Evolutionary conservation across 2,113 vertebrate species (phyloP), one percentile per base, ranked within the genome.

Genomic region (Callionymus lyra): DNA sequence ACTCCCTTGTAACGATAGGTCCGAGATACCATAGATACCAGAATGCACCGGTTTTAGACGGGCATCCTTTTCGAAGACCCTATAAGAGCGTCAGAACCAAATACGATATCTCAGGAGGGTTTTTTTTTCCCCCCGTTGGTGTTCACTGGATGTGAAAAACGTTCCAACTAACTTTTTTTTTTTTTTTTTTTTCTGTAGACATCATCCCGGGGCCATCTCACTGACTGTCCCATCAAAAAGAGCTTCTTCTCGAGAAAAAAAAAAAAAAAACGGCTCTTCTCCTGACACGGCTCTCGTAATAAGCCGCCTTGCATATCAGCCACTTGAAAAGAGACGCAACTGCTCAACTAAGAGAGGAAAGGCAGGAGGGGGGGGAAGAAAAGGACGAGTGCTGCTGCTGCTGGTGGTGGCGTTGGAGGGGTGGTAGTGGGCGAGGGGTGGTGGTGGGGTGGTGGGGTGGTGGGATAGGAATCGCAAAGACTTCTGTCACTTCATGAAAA

Each of bases 401-500:
- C 16, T n/a, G 16, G 18, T 39, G 27, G 15, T 11, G 40, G 14
- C 12, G 21, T 6, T 1, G 31, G 13, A 8, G 47, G 31, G 32
- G 10, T 33, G 12, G 19, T 14, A 12, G 48, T 31, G 11, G 12
- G 17, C 31, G n/a, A 27, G 12, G 27, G 12, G 10, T 6, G 18
- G 38, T 1, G 41, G 13, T 2, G 12, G 41, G 32, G 6, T 8
- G 12, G 6, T 2, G 16, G n/a, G 40, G 21, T 35, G 53, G 27
- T 44, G 44, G 53, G 43, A 15, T 57, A 65, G 67, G 67, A 74
- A 77, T 66, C 70, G 68, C 70, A 43, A 72, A 90, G 88, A 90
- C 90, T 92, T 95, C 91, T 94, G 92, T 94, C 92, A 91, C 88
- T 90, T 92, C 88, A 91, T 95, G 94, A 94, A 93, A 96, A 94